A percentile compares a stretch with the other conserved stretches of the same genome.
These are phyloP conservation scores for Lipophrys pholis DNA, from an alignment of 2,113 vertebrate genomes.

Conservation along the genomic window DNA sequence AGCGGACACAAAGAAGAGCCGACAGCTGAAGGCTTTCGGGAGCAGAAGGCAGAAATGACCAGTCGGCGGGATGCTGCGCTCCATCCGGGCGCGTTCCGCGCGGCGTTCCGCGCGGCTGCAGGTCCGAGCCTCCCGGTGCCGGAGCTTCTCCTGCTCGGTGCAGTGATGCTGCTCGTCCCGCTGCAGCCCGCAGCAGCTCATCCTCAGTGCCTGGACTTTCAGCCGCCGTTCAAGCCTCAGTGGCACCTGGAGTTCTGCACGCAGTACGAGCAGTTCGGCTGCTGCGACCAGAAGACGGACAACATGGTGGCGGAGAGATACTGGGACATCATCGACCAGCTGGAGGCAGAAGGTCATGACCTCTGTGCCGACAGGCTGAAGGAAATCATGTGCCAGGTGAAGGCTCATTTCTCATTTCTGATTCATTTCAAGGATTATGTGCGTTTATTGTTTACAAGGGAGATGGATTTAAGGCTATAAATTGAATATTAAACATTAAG, in stretches of 20 bases:
- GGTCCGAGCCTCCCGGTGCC: too few species aligned
- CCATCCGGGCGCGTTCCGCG: slow-evolving; percentile 5
- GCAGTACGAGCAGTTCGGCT: slow-evolving; percentile 86
- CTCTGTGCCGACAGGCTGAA: slow-evolving; percentile 85
- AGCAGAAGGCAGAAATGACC: slow-evolving; percentile 71
- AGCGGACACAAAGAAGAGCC: slow-evolving; percentile 45
- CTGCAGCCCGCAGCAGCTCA: slow-evolving; percentile 75
- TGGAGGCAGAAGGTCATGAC: slow-evolving; percentile 71
- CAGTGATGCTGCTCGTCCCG: slow-evolving; percentile 52
- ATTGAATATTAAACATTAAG: too few species aligned
- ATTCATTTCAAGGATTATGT: not conserved
- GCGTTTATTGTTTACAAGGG: too few species aligned
- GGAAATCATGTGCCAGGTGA: slow-evolving; percentile 90
- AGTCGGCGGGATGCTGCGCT: slow-evolving; percentile 34
- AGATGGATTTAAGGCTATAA: too few species aligned
- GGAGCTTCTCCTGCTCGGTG: slow-evolving; percentile 20
- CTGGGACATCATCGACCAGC: slow-evolving; percentile 82
- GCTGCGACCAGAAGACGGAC: slow-evolving; percentile 86
- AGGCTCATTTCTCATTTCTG: not conserved
- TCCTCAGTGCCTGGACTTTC: slow-evolving; percentile 89
- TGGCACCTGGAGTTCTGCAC: slow-evolving; percentile 87
- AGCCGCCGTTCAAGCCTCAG: slow-evolving; percentile 84
- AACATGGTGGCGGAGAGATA: slow-evolving; percentile 84
- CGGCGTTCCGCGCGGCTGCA: slow-evolving; percentile 43
- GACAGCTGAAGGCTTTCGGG: slow-evolving; percentile 31